phyloP scores from a whole-genome alignment of 2,888 invertebrate genomes.

The Unio delphinus region DNA sequence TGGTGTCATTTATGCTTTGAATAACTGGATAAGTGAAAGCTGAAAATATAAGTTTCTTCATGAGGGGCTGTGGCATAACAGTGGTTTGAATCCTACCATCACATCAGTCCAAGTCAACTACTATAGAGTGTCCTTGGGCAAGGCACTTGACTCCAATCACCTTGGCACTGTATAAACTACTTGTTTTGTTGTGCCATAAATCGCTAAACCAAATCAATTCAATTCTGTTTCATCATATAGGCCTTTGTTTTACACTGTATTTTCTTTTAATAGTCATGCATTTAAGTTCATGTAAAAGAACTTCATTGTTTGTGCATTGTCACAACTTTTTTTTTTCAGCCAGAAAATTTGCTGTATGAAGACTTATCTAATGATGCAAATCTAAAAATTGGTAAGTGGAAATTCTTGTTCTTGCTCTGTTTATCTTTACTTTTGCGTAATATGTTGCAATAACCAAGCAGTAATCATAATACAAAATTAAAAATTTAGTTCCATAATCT shows the following conservation, averaged over 20 bases:
- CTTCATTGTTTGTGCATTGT: not conserved
- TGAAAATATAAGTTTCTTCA: too few species aligned
- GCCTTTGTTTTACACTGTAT: not conserved
- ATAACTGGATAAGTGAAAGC: too few species aligned
- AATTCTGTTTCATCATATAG: too few species aligned
- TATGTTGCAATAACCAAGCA: not conserved
- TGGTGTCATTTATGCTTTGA: too few species aligned
- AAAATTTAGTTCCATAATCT: not conserved
- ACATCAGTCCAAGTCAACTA: too few species aligned
- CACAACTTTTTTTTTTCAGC: slow-evolving; percentile 49
- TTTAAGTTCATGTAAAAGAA: not conserved
- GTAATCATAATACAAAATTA: not conserved
- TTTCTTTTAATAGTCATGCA: slow-evolving; percentile 16
- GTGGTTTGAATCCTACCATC: too few species aligned
- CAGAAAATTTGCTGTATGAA: slow-evolving; percentile 69
- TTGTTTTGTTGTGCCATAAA: too few species aligned
- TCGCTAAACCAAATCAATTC: too few species aligned
- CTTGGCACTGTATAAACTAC: too few species aligned
- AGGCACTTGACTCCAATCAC: too few species aligned
- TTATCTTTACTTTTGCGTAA: not conserved
- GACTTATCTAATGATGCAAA: slow-evolving; percentile 56
- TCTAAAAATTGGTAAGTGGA: slow-evolving; percentile 64
- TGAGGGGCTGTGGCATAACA: too few species aligned
- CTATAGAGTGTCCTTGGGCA: too few species aligned
- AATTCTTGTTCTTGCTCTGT: not conserved